A percentile compares a stretch with the other conserved stretches of the same genome.
Evolutionary conservation across 2,113 vertebrate species (phyloP).

Genomic region (Anhinga anhinga): DNA sequence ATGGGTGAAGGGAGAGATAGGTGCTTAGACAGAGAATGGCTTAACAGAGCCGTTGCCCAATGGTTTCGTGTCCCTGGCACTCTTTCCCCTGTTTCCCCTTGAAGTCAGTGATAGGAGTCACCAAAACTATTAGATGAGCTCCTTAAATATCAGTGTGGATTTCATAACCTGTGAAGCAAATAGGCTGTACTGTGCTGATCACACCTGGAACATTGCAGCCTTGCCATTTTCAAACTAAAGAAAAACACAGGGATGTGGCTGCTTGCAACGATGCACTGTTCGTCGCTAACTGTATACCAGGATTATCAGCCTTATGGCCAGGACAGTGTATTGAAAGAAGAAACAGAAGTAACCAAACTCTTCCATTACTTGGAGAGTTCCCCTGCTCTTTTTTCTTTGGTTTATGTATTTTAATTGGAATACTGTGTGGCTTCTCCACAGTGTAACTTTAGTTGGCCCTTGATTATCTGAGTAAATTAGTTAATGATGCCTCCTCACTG

Average conservation of each 20-base stretch:
- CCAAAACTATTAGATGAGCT: not conserved
- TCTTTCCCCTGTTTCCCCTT: not conserved
- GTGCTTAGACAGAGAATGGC: not conserved
- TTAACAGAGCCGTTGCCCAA: not conserved
- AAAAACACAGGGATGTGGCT: not conserved
- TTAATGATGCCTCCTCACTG: not conserved
- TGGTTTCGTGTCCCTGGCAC: not conserved
- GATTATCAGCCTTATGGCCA: not conserved
- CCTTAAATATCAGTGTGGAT: not conserved
- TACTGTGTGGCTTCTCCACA: not conserved
- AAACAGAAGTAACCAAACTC: not conserved
- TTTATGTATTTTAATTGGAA: constrained; percentile 8
- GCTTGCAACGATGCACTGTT: not conserved
- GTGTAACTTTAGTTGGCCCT: not conserved
- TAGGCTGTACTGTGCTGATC: not conserved
- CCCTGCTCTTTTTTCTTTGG: not conserved
- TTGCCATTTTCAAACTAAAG: not conserved
- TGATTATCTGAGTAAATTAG: not conserved
- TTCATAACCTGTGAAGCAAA: not conserved
- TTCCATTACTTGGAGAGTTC: not conserved
- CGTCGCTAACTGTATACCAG: not conserved
- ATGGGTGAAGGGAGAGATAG: not conserved
- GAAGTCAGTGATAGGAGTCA: not conserved
- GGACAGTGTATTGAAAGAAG: not conserved
- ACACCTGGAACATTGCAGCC: not conserved